These are phyloP conservation scores for Cheilosia impressa DNA, from an alignment of 2,888 invertebrate genomes.

Conservation along the genomic window DNA sequence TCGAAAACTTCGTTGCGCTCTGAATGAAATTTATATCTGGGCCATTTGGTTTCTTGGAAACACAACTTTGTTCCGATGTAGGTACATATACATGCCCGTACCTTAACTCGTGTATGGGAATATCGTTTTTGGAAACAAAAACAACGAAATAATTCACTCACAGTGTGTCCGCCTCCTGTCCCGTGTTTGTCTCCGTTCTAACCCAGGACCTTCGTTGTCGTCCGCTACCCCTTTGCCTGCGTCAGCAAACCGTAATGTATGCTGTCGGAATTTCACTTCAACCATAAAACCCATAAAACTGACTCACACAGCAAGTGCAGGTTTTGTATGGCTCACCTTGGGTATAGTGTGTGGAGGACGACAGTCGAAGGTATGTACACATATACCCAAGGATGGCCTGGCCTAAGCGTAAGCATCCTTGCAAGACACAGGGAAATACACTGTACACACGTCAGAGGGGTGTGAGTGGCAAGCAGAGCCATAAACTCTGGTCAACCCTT, in stretches of 20 bases:
- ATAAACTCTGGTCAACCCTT: conserved; percentile 74
- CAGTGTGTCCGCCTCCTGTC: conserved; percentile 69
- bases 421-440: conserved; percentile 41
- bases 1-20: conserved; percentile 49
- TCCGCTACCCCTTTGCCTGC: conserved; percentile 17
- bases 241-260: conserved; percentile 73
- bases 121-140: conserved; percentile 70
- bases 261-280: conserved; percentile 75
- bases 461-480: conserved; percentile 44
- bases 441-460: background rate
- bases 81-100: conserved; percentile 24
- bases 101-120: conserved; percentile 14
- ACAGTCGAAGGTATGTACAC: conserved; percentile 31
- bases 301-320: conserved; percentile 71
- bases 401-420: conserved; percentile 67
- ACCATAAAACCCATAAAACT: conserved; percentile 75
- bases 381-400: conserved; percentile 20
- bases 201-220: conserved; percentile 60
- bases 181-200: conserved; percentile 63
- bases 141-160: conserved; percentile 75
- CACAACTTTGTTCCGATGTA: conserved; percentile 53
- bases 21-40: conserved; percentile 73
- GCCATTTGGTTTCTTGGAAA: conserved; percentile 72
- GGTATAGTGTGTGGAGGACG: conserved; percentile 42
- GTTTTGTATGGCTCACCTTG: conserved; percentile 69